Conservation (phyloP, 2,113 vertebrate species). For the Gorsachius goisagi region DNA sequence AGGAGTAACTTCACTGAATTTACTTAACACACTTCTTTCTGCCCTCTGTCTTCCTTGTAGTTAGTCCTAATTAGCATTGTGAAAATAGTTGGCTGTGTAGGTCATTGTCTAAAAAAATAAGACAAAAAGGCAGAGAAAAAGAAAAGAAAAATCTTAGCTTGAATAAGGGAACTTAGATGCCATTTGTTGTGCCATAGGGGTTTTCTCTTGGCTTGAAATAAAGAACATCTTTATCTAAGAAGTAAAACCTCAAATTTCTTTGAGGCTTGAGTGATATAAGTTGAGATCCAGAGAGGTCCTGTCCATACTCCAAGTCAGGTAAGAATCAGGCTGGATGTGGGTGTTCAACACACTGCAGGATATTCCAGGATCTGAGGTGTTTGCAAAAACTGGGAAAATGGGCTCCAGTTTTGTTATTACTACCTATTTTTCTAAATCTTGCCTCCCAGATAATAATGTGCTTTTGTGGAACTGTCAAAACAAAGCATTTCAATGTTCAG, state of each 20-base stretch:
- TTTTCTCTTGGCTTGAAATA: neutral
- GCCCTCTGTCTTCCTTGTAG: neutral
- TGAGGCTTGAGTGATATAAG: neutral
- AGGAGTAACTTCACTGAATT: neutral
- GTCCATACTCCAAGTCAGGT: neutral
- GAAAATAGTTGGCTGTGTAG: neutral
- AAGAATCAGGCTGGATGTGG: neutral
- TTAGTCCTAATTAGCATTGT: neutral
- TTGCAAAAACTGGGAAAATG: neutral
- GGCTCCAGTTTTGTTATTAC: neutral
- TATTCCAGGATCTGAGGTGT: neutral
- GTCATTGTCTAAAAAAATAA: neutral
- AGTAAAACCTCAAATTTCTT: neutral
- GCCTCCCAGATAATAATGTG: neutral
- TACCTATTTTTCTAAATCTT: neutral
- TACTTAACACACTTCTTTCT: neutral
- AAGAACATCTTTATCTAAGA: neutral
- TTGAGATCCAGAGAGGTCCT: neutral
- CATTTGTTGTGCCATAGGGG: neutral
- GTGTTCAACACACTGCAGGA: neutral
- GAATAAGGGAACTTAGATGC: neutral
- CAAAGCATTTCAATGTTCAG: neutral
- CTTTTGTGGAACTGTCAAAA: neutral
- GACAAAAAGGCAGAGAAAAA: neutral
- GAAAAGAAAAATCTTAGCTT: neutral